phyloP scores from a whole-genome alignment of 2,888 invertebrate genomes.

The Neocrepidodera transversa region DNA sequence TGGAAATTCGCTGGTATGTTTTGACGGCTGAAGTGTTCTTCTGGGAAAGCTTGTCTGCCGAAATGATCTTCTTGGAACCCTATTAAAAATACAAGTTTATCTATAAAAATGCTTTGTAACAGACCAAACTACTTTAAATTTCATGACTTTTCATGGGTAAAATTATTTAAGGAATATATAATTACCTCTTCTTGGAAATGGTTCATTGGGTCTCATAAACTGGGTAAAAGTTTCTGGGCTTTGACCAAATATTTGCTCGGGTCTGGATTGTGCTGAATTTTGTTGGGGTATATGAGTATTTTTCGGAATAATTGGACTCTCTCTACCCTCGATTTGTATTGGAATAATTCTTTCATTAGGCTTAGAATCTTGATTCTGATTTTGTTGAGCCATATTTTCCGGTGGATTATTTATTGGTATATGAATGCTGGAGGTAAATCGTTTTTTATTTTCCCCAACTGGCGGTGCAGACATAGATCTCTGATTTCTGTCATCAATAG shows the following conservation, averaged over 20 bases:
- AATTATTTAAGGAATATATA: no score
- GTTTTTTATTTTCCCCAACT: conserved; percentile 62
- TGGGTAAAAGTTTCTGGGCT: no score
- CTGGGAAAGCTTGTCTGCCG: conserved; percentile 45
- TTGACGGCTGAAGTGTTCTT: conserved; percentile 39
- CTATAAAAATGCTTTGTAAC: no score
- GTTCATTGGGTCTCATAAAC: conserved; percentile 59
- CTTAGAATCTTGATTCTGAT: conserved; percentile 8
- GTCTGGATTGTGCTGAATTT: conserved; percentile 45
- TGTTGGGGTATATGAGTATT: conserved; percentile 50
- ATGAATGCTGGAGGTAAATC: conserved; percentile 56
- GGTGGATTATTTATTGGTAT: conserved; percentile 48
- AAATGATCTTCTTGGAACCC: background rate
- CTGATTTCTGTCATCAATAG: conserved; percentile 69
- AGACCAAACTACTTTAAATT: no score
- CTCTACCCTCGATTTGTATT: conserved; percentile 77
- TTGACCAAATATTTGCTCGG: conserved; percentile 51
- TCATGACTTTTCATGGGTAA: no score
- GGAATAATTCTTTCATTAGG: conserved; percentile 33
- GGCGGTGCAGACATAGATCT: conserved; percentile 85
- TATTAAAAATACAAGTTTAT: no score
- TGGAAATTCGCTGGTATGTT: conserved; percentile 44
- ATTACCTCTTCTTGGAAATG: conserved; percentile 7
- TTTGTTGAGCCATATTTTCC: conserved; percentile 24
- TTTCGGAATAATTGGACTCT: conserved; percentile 78